A percentile compares a stretch with the other conserved stretches of the same genome.
Conservation (phyloP, 2,888 invertebrate genomes). For the Perizoma affinitatum region DNA sequence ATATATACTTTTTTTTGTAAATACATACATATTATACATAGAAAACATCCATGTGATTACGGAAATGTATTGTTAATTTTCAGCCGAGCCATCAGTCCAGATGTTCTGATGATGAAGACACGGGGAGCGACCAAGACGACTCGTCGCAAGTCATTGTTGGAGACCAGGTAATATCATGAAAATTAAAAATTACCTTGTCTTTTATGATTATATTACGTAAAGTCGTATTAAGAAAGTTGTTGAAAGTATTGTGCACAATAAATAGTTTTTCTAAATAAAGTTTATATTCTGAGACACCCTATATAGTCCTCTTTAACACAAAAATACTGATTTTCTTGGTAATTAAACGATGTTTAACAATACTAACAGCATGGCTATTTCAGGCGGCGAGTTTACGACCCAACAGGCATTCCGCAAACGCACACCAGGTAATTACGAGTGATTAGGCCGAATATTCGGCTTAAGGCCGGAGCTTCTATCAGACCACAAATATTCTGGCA, state of each 20-base stretch:
- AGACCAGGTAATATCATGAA: slow-evolving; percentile 75
- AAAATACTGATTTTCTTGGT: not conserved
- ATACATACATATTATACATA: no score
- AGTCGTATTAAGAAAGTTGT: no score
- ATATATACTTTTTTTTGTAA: no score
- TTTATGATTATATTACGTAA: no score
- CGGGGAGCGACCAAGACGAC: slow-evolving; percentile 74
- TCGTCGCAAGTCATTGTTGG: slow-evolving; percentile 80
- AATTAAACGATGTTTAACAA: not conserved
- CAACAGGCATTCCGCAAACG: slow-evolving; percentile 68
- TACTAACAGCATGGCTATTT: slow-evolving; percentile 52
- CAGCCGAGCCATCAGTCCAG: slow-evolving; percentile 24
- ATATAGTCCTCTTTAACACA: not conserved
- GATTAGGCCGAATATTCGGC: no score
- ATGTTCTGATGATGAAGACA: slow-evolving; percentile 66
- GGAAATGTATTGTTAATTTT: slow-evolving; percentile 3
- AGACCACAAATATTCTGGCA: no score
- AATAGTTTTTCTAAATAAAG: no score
- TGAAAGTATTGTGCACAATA: no score
- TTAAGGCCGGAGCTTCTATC: no score
- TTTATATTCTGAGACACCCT: no score
- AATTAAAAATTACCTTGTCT: no score
- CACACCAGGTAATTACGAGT: slow-evolving; percentile 49
- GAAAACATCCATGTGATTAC: no score
- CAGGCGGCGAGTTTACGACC: slow-evolving; percentile 74